phyloP scores from a whole-genome alignment of 2,888 invertebrate genomes.

The Catotricha subobsoleta region DNA sequence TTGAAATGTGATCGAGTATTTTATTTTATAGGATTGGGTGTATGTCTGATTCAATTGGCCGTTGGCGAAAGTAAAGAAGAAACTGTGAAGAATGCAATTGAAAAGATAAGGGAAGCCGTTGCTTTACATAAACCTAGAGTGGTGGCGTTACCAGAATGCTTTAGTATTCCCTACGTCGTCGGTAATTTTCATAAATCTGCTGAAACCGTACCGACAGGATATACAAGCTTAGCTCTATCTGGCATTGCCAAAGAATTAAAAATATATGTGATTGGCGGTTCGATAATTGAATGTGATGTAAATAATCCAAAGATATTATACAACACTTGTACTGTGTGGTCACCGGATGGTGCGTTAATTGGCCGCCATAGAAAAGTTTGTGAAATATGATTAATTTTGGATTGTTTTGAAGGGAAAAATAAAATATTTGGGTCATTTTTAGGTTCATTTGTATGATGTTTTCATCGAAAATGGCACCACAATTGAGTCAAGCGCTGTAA shows the following conservation, averaged over 20 bases:
- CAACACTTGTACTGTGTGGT: background rate
- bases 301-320: conserved; percentile 20
- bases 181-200: conserved; percentile 48
- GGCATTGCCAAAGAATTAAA: conserved; percentile 1
- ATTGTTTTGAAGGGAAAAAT: background rate
- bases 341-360: conserved; percentile 1
- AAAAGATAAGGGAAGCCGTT: conserved; percentile 1
- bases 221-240: background rate
- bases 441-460: conserved; percentile 3
- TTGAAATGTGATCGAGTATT: too few species aligned
- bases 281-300: conserved; percentile 25
- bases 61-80: conserved; percentile 50
- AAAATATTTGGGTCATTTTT: background rate
- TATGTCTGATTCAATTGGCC: conserved; percentile 59
- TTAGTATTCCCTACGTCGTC: background rate
- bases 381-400: background rate
- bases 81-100: conserved; percentile 50
- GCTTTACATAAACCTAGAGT: background rate
- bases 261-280: conserved; percentile 1
- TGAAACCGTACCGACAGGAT: conserved; percentile 31
- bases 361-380: background rate
- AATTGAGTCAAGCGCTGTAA: background rate
- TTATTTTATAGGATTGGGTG: too few species aligned
- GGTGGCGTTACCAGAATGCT: conserved; percentile 6
- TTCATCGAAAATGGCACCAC: background rate